These are phyloP conservation scores for Rhagonycha fulva DNA, from an alignment of 2,888 invertebrate genomes.

Conservation along the genomic window DNA sequence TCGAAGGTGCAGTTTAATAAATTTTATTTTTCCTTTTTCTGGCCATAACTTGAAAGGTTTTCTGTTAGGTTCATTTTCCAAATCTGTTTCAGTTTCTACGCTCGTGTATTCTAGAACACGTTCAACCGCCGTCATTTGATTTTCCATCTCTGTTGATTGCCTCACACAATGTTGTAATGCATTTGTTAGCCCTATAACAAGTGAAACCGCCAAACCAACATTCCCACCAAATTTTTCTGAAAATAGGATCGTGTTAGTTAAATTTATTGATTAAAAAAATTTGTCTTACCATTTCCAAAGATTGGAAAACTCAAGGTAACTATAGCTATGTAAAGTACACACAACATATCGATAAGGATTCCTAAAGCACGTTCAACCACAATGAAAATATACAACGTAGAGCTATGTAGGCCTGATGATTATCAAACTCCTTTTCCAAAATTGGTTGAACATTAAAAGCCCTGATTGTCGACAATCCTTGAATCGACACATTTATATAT, in stretches of 20 bases:
- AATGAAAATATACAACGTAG: neutral
- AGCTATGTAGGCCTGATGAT: neutral
- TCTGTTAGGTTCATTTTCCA: constrained; percentile 60
- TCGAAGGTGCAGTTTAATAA: constrained; percentile 69
- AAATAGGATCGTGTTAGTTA: constrained; percentile 4
- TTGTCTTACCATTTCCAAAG: neutral
- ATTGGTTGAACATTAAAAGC: neutral
- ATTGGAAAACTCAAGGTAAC: neutral
- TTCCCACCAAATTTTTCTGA: constrained; percentile 49
- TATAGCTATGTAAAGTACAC: neutral
- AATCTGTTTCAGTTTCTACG: constrained; percentile 65
- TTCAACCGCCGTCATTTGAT: constrained; percentile 90
- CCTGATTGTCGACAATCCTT: neutral
- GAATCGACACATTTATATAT: neutral
- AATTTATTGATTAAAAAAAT: too few relatives aligned
- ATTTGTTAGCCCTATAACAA: constrained; percentile 49
- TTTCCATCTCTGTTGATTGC: constrained; percentile 59
- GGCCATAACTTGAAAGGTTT: constrained; percentile 83
- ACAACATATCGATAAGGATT: neutral
- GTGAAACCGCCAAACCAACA: constrained; percentile 51
- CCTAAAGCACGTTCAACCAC: neutral
- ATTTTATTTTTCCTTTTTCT: constrained; percentile 67
- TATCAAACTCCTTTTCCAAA: neutral
- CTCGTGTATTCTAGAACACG: constrained; percentile 60
- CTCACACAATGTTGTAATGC: constrained; percentile 87